phyloP scores from a whole-genome alignment of 2,888 invertebrate species.

The Punctoribates punctum region DNA sequence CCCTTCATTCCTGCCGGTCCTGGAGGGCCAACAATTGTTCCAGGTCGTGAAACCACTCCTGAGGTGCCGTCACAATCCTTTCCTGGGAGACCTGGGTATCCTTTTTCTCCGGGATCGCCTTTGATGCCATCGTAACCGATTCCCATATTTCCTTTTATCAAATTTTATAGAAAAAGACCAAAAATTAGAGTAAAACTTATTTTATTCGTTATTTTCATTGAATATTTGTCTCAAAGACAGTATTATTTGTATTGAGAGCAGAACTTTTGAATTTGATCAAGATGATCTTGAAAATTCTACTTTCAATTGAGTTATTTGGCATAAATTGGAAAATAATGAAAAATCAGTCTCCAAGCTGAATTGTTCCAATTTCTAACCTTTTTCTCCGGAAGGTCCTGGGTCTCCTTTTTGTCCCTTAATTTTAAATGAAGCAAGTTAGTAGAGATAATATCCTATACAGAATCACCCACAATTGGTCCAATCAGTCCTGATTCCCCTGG shows the following conservation, averaged over 20 bases:
- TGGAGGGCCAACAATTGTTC: slow-evolving; percentile 56
- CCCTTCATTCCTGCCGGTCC: slow-evolving; percentile 17
- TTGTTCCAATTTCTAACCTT: slow-evolving; percentile 1
- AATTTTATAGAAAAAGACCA: neutral
- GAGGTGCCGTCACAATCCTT: slow-evolving; percentile 63
- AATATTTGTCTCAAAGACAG: no score
- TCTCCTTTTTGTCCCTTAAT: slow-evolving; percentile 34
- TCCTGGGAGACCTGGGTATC: slow-evolving; percentile 46
- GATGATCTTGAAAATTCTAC: no score
- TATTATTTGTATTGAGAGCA: no score
- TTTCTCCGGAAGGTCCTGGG: neutral
- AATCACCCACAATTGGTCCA: slow-evolving; percentile 6
- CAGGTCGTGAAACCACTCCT: slow-evolving; percentile 56
- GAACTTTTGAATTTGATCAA: no score
- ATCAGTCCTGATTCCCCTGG: neutral
- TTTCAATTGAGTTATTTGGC: no score
- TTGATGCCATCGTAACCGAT: slow-evolving; percentile 47
- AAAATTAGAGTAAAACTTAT: neutral
- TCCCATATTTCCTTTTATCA: slow-evolving; percentile 52
- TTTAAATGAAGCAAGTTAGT: neutral
- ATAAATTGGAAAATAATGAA: no score
- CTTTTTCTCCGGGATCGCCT: slow-evolving; percentile 53
- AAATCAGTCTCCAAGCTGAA: no score
- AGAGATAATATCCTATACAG: neutral
- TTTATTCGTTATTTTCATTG: neutral